Percentiles rank a stretch among this genome's conserved stretches.
phyloP scores from a whole-genome alignment of 1,140 invertebrate genomes.

The Phthorimaea operculella region DNA sequence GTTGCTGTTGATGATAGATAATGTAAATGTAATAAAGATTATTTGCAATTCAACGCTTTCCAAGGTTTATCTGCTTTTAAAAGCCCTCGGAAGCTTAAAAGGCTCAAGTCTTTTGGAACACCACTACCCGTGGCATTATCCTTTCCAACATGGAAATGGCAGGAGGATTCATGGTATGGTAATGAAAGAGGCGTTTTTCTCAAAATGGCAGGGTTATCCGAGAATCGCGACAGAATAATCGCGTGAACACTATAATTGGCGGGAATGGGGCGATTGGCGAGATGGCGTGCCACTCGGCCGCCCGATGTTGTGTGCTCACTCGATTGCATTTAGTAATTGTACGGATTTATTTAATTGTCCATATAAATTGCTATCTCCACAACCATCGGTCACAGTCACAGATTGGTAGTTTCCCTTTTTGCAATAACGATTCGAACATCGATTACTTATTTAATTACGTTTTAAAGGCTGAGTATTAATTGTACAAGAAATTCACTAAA shows the following conservation, averaged over 20 bases:
- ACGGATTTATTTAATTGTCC: slow-evolving; percentile 20
- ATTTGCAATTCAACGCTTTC: too few species aligned
- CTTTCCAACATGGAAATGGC: slow-evolving; percentile 32
- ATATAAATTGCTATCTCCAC: slow-evolving; percentile 4
- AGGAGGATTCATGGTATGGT: slow-evolving; percentile 29
- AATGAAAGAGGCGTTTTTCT: slow-evolving; percentile 45
- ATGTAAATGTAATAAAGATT: too few species aligned
- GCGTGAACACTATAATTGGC: slow-evolving; percentile 52
- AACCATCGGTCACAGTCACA: background rate
- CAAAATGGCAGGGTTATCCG: slow-evolving; percentile 42
- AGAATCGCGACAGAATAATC: slow-evolving; percentile 49
- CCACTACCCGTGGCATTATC: slow-evolving; percentile 17
- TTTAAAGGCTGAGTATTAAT: background rate
- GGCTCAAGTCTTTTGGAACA: too few species aligned
- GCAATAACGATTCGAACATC: background rate
- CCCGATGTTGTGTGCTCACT: slow-evolving; percentile 24
- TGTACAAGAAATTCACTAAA: too few species aligned
- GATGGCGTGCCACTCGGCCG: slow-evolving; percentile 34
- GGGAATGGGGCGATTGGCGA: slow-evolving; percentile 58
- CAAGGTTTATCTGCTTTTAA: too few species aligned
- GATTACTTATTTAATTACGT: background rate
- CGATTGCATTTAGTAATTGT: slow-evolving; percentile 30
- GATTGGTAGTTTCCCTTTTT: too few species aligned
- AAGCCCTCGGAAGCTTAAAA: too few species aligned
- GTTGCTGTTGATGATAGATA: too few species aligned